phyloP scores from a whole-genome alignment of 2,113 vertebrate genomes.

The Pluvianellus socialis region DNA sequence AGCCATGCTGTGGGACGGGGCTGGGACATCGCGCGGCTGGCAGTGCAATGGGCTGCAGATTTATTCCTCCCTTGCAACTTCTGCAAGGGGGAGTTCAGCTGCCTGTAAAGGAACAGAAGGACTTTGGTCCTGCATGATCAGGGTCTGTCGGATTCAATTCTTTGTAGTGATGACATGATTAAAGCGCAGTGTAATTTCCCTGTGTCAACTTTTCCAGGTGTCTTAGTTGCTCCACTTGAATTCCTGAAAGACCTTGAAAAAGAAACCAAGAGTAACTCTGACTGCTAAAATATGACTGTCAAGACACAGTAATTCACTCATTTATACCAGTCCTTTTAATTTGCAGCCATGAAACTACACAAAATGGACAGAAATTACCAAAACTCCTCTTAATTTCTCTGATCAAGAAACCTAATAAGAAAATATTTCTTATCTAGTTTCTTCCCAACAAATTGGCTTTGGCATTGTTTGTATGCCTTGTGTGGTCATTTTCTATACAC shows the following conservation, averaged over 20 bases:
- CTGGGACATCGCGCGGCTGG: rapidly evolving
- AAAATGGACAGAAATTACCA: background rate
- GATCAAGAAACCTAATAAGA: background rate
- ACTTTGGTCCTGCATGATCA: rapidly evolving
- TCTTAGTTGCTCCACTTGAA: background rate
- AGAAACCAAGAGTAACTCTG: background rate
- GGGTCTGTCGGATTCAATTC: background rate
- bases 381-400: background rate
- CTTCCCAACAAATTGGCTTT: background rate
- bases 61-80: background rate
- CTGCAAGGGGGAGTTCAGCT: background rate
- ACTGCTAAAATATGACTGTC: background rate
- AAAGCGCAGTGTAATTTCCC: background rate
- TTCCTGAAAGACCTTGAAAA: background rate
- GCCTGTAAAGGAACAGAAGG: background rate
- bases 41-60: background rate
- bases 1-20: rapidly evolving
- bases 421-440: background rate
- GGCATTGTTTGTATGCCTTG: rapidly evolving
- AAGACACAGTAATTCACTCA: background rate
- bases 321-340: background rate
- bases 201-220: background rate
- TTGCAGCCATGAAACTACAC: background rate
- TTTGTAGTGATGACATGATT: background rate
- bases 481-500: background rate